Conservation (phyloP, 2,888 invertebrate genomes). For the Xestia c-nigrum region DNA sequence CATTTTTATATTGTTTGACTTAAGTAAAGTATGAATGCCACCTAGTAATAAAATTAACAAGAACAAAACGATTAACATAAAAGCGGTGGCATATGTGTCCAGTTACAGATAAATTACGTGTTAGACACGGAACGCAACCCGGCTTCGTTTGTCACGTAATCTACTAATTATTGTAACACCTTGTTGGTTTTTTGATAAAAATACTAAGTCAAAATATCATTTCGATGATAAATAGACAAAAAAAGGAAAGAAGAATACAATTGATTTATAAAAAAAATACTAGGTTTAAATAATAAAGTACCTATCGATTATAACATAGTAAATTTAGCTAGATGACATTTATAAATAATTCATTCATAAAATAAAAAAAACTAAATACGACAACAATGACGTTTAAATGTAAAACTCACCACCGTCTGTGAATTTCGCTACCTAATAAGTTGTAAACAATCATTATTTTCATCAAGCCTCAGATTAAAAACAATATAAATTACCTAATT, state of each 20-base stretch:
- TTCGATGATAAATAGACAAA: neutral
- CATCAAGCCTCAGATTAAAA: too few species aligned
- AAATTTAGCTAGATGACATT: too few species aligned
- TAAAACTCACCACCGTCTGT: too few species aligned
- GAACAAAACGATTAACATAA: slow-evolving; percentile 64
- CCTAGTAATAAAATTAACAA: slow-evolving; percentile 32
- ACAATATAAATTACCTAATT: too few species aligned
- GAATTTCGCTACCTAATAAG: too few species aligned
- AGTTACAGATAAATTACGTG: slow-evolving; percentile 61
- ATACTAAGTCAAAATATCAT: neutral
- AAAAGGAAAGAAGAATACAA: neutral
- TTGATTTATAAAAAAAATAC: neutral
- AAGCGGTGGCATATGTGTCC: slow-evolving; percentile 59
- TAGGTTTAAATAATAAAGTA: neutral
- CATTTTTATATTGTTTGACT: neutral
- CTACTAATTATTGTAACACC: slow-evolving; percentile 69
- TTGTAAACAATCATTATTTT: too few species aligned
- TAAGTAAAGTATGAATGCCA: neutral
- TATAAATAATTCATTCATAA: too few species aligned
- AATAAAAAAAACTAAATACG: too few species aligned
- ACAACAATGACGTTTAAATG: too few species aligned
- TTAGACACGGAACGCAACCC: slow-evolving; percentile 63
- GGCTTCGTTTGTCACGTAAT: slow-evolving; percentile 67
- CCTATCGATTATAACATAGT: too few species aligned
- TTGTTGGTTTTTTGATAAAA: slow-evolving; percentile 57